Evolutionary conservation across 1,140 invertebrate species (phyloP).

Genomic region (Coboldia fuscipes): DNA sequence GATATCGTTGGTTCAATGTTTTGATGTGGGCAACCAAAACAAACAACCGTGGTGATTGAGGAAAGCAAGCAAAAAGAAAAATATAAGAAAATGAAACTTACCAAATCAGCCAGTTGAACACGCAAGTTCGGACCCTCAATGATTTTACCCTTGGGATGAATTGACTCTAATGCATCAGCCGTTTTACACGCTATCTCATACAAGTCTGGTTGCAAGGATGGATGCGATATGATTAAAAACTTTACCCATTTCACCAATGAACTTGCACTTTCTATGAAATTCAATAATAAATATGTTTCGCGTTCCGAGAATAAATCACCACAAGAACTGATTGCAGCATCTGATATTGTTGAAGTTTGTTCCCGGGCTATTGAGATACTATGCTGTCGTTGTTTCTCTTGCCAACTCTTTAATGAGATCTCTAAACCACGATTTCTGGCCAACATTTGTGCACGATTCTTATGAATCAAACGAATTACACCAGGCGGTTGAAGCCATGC

Average conservation of each 20-base stretch:
- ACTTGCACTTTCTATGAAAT: constrained; percentile 60
- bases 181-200: constrained; percentile 51
- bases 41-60: no score
- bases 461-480: constrained; percentile 86
- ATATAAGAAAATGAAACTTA: constrained; percentile 14
- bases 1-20: no score
- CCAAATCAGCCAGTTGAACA: constrained; percentile 30
- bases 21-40: no score
- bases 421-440: constrained; percentile 77
- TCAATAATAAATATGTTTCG: constrained; percentile 39
- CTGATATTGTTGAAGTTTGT: constrained; percentile 17
- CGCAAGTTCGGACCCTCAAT: constrained; percentile 44
- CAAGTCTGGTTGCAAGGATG: constrained; percentile 38
- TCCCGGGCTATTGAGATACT: constrained; percentile 22
- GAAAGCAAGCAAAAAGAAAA: no score
- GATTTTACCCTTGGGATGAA: constrained; percentile 62
- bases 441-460: constrained; percentile 91
- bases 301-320: constrained; percentile 33
- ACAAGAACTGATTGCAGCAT: constrained; percentile 14
- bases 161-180: constrained; percentile 48
- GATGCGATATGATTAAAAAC: constrained; percentile 40
- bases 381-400: constrained; percentile 69
- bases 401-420: constrained; percentile 74
- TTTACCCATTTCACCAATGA: constrained; percentile 68
- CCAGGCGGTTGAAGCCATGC: constrained; percentile 96